Evolutionary conservation across 2,797 vertebrate species (phyloP), one percentile per base, ranked within the genome.

Genomic region (Sus cebifrons): DNA sequence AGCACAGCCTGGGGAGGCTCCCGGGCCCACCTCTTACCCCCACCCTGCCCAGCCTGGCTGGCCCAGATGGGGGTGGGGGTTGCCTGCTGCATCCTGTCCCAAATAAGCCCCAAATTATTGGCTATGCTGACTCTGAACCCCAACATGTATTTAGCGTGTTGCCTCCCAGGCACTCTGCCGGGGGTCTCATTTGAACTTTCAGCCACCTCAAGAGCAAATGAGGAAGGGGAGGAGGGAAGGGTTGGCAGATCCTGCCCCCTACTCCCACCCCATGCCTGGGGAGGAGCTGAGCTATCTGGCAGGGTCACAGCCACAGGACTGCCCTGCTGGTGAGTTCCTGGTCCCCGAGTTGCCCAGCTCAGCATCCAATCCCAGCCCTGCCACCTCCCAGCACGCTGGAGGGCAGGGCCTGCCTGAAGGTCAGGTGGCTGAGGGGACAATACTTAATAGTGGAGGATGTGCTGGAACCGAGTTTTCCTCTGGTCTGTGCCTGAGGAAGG

Each of bases 51-150:
- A 5, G 81, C 60, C 95, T 40, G 62, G 71, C 79, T 29, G 68
- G 74, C 78, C 67, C 93, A 44, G 32, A 74, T 36, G 73, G 44
- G 44, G 44, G 68, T 20, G 84, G 77, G 92, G 44, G 44, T 49
- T 60, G 77, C 68, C 29, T 5, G 84, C 90, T 27, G 68, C 9
- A 25, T 52, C 49, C 56, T 52, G 20, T 86, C 81, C 54, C 54
- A 2, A 27, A 52, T 36, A 49, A 95, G 75, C 78, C 73, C 86
- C 94, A 92, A 89, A 97, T 96, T 88, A 96, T 11, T 6, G 5
- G n/a, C 88, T 12, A 16, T 1, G 2, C 73, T 18, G 15, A 20
- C 44, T 58, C 49, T 0, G 27, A 44, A 56, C 44, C 87, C 83
- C 71, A 86, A 52, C 67, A 2, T 52, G 1, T 95, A 93, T 29